Evolutionary conservation across 2,797 vertebrate genomes (phyloP).

Genomic region (Anabas testudineus): DNA sequence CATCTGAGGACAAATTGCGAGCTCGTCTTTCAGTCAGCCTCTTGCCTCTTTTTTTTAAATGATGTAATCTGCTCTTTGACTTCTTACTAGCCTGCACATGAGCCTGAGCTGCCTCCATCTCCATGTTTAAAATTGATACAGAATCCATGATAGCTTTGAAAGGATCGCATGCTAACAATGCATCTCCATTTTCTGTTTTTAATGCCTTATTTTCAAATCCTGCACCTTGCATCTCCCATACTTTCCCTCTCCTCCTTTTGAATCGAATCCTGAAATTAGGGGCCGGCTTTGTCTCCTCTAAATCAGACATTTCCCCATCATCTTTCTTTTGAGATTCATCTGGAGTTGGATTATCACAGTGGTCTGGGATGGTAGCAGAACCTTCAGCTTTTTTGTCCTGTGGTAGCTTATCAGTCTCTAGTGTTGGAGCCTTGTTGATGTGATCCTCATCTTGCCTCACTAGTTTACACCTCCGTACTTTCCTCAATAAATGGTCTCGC

Average conservation of each 20-base stretch:
- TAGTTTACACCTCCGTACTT: constrained; percentile 45
- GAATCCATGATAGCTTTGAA: constrained; percentile 87
- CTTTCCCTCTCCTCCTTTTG: constrained; percentile 81
- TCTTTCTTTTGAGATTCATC: constrained; percentile 15
- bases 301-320: constrained; percentile 14
- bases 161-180: constrained; percentile 71
- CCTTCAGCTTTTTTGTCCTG: constrained; percentile 21
- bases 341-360: background rate
- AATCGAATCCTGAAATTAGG: constrained; percentile 83
- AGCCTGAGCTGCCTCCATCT: constrained; percentile 84
- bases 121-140: constrained; percentile 83
- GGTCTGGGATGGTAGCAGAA: background rate
- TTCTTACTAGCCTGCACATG: constrained; percentile 77
- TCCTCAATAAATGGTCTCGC: constrained; percentile 47
- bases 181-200: constrained; percentile 61
- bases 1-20: background rate
- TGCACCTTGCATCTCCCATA: constrained; percentile 83
- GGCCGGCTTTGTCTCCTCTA: constrained; percentile 64
- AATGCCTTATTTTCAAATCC: constrained; percentile 49
- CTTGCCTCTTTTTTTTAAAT: constrained; percentile 69
- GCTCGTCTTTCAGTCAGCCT: constrained; percentile 40
- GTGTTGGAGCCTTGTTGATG: background rate
- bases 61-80: constrained; percentile 74
- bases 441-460: constrained; percentile 38
- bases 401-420: background rate